A percentile compares a stretch with the other conserved stretches of the same genome.
phyloP scores from a whole-genome alignment of 2,113 vertebrate genomes.

The Pygoscelis adeliae region DNA sequence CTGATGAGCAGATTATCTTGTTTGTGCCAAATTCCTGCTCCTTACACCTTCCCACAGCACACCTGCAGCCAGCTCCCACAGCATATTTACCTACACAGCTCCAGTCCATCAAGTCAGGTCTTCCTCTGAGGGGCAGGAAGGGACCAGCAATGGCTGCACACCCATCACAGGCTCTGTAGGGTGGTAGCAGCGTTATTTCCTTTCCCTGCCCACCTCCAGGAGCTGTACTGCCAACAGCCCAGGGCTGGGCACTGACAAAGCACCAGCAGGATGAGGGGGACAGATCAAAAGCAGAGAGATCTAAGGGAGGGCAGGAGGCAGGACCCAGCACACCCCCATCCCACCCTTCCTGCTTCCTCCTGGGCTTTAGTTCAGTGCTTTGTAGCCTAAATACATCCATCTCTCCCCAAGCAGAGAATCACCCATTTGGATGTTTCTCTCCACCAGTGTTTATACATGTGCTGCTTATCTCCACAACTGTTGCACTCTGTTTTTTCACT shows the following conservation, averaged over 20 bases:
- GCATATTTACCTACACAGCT: background rate
- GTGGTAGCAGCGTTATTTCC: background rate
- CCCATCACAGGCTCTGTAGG: background rate
- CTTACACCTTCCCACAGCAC: background rate
- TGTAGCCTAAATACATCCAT: background rate
- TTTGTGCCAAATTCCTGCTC: background rate
- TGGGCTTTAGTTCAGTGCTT: background rate
- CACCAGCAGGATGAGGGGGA: background rate
- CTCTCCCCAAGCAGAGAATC: background rate
- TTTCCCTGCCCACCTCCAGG: background rate
- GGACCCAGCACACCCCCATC: background rate
- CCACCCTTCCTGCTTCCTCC: conserved; percentile 66
- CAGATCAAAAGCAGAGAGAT: conserved; percentile 2
- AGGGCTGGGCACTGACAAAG: background rate
- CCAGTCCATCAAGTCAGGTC: background rate
- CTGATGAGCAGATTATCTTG: background rate
- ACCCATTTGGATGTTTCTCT: background rate
- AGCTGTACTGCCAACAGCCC: background rate
- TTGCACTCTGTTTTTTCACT: background rate
- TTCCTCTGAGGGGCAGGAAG: background rate
- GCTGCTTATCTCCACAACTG: background rate
- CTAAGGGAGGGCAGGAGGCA: conserved; percentile 11
- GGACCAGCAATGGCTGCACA: background rate
- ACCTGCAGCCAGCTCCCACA: fast-evolving
- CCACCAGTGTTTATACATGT: background rate